A percentile compares a stretch with the other conserved stretches of the same genome.
These are phyloP conservation scores for Eristalis tenax DNA, from an alignment of 2,888 invertebrate genomes.

Conservation along the genomic window DNA sequence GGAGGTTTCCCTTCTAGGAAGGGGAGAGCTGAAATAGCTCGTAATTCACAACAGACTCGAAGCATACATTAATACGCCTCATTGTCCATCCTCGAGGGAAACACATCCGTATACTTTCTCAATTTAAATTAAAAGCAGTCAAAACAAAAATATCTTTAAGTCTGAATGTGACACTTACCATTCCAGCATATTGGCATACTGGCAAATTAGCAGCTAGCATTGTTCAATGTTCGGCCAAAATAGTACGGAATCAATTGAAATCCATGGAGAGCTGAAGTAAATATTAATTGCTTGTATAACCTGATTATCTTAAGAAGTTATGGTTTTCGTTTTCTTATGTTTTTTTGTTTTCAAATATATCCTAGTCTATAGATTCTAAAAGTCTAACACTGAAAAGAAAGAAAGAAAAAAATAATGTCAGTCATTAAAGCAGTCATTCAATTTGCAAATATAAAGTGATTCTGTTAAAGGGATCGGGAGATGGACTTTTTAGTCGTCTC, in stretches of 20 bases:
- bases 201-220: slow-evolving; percentile 75
- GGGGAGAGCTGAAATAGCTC: too few relatives aligned
- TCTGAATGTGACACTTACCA: slow-evolving; percentile 72
- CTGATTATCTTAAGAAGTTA: slow-evolving; percentile 18
- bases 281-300: slow-evolving; percentile 31
- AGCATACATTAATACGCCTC: too few relatives aligned
- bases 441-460: neutral
- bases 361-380: slow-evolving; percentile 34
- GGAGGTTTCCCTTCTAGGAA: too few relatives aligned
- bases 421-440: neutral
- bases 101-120: too few relatives aligned
- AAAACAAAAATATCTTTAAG: slow-evolving; percentile 11
- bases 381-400: slow-evolving; percentile 58
- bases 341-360: slow-evolving; percentile 22
- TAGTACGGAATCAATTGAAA: slow-evolving; percentile 64
- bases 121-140: too few relatives aligned
- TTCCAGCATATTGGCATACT: slow-evolving; percentile 75
- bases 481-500: too few relatives aligned
- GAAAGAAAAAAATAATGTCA: slow-evolving; percentile 43
- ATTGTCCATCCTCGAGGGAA: too few relatives aligned
- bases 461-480: too few relatives aligned
- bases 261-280: slow-evolving; percentile 60
- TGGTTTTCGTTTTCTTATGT: slow-evolving; percentile 31
- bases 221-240: slow-evolving; percentile 65
- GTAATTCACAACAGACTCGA: too few relatives aligned